Percentiles rank a stretch among this genome's conserved stretches.
These are phyloP conservation scores for Urosaurus nigricauda DNA, from an alignment of 2,797 vertebrate species.

Conservation along the genomic window DNA sequence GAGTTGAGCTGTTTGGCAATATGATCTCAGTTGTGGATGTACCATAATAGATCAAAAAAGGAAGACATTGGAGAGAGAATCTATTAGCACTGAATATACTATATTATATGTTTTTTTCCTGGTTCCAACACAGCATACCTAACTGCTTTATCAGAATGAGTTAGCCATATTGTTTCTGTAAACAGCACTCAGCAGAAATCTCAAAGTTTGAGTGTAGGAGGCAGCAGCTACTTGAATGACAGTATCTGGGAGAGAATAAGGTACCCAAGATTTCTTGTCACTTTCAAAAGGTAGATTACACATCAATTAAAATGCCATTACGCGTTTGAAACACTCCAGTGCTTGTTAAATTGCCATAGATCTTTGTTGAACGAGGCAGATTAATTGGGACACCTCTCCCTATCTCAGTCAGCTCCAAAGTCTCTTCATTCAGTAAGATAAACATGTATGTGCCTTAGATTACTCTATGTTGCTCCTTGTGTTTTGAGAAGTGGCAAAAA, in stretches of 20 bases:
- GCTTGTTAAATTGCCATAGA: neutral
- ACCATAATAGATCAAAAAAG: neutral
- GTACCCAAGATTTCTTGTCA: neutral
- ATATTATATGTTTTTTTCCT: neutral
- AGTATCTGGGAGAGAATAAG: neutral
- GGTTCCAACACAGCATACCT: neutral
- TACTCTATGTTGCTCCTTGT: neutral
- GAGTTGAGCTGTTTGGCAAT: neutral
- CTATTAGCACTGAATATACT: too few relatives aligned
- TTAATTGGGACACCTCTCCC: constrained; percentile 8
- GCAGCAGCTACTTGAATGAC: constrained; percentile 2
- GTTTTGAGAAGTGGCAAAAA: neutral
- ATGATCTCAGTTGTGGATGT: neutral
- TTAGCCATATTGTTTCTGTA: neutral
- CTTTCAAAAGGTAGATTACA: neutral
- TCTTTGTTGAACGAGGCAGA: neutral
- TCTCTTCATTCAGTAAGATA: neutral
- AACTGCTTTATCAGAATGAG: neutral
- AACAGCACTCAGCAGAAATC: neutral
- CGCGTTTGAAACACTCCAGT: neutral
- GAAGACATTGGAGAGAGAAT: neutral
- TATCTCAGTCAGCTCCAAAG: neutral
- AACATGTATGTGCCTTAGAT: neutral
- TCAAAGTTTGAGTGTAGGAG: neutral
- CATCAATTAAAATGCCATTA: neutral